Conservation (phyloP, 2,113 vertebrate species). For the Machaerirhynchus nigripectus region DNA sequence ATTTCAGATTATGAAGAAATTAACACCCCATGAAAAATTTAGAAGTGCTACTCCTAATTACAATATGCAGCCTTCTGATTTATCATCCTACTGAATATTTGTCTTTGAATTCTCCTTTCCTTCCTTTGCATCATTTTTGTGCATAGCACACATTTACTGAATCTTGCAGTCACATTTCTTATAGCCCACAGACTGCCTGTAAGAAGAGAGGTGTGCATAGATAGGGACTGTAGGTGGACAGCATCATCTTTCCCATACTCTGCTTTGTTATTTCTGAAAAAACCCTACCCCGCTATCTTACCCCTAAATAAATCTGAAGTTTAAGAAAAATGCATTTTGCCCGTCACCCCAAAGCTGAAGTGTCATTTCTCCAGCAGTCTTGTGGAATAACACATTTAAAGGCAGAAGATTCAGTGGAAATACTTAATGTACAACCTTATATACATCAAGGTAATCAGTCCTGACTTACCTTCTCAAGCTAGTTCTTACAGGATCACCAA, state of each 20-base stretch:
- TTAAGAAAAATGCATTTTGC: background rate
- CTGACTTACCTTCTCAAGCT: background rate
- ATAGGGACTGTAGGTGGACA: background rate
- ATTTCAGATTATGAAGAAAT: constrained; percentile 32
- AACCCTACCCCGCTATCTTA: background rate
- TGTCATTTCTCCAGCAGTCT: background rate
- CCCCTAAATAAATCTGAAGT: background rate
- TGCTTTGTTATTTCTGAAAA: background rate
- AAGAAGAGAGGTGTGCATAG: background rate
- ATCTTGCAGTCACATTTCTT: background rate
- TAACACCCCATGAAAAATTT: constrained; percentile 29
- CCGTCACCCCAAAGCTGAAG: background rate
- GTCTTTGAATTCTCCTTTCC: constrained; percentile 49
- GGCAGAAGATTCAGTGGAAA: background rate
- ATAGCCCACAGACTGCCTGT: background rate
- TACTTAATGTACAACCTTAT: background rate
- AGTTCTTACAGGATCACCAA: background rate
- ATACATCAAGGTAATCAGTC: background rate
- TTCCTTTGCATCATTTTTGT: background rate
- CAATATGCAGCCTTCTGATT: background rate
- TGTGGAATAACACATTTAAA: background rate
- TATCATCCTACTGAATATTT: background rate
- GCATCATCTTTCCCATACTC: background rate
- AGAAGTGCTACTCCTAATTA: background rate
- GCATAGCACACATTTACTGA: background rate